Base-by-base conservation (phyloP, 2,797 vertebrate genomes). In the Bradypodion ventrale region DNA sequence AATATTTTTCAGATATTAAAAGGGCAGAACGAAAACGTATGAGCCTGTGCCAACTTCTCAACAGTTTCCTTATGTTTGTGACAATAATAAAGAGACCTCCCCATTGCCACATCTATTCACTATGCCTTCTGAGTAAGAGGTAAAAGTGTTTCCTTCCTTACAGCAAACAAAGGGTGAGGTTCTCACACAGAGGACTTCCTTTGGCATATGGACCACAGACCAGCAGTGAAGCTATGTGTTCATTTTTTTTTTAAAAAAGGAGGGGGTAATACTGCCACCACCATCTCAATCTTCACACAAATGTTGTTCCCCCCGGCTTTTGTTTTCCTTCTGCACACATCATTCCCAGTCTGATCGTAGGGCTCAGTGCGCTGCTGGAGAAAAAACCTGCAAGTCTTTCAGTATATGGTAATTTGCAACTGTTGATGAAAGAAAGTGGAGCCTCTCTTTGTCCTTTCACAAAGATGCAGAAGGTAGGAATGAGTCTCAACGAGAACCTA, bases 231-330 rank as follows among this genome's bases (percentile, higher is more conserved):
- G 49, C 63, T 63, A 78, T 70, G n/a, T 70, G 37, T 80, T 63
- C 60, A 7, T n/a, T 44, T n/a, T 44, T n/a, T 44, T 79, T 91
- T 75, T 77, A 62, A 32, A n/a, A n/a, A n/a, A n/a, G n/a, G 40
- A 37, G 73, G 49, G 81, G 78, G 65, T 9, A 80, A 81, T 78
- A 46, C 56, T 32, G 35, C n/a, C 56, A 35, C 49, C 49, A 32
- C 56, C 69, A 0, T 79, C 0, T 29, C 82, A 25, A 68, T 59
- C 68, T 75, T 46, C 73, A 4, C 81, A 85, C 75, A 66, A 62
- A 42, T 16, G 7, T 80, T 65, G 8, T 35, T 77, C 90, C 44
- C 42, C 76, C 84, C 42, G 16, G 52, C 8, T 40, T 87, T 89
- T 10, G 85, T 16, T 81, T 87, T 52, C 44, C 59, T 46, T 69